phyloP scores from a whole-genome alignment of 2,888 invertebrate species.

The Syrphus vitripennis region DNA sequence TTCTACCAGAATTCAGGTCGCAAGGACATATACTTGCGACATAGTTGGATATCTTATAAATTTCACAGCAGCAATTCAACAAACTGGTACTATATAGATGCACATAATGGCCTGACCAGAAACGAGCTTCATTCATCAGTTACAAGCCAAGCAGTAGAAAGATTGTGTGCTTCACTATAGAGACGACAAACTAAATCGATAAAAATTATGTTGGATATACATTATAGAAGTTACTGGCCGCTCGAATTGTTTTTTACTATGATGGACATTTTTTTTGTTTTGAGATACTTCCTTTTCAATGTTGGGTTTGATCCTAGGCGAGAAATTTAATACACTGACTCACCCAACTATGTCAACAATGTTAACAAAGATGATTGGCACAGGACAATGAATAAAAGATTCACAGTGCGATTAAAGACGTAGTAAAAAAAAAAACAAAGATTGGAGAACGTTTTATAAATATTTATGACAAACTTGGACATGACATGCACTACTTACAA shows the following conservation, averaged over 20 bases:
- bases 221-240: slow-evolving; percentile 4
- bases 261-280: neutral
- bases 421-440: neutral
- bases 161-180: slow-evolving; percentile 6
- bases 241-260: neutral
- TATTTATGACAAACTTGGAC: slow-evolving; percentile 42
- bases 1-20: neutral
- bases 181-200: slow-evolving; percentile 25
- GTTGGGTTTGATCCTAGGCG: slow-evolving; percentile 2
- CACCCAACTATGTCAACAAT: slow-evolving; percentile 21
- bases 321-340: slow-evolving; percentile 43
- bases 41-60: neutral
- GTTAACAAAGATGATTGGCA: slow-evolving; percentile 19
- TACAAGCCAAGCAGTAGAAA: slow-evolving; percentile 19
- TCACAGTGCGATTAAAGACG: neutral
- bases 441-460: slow-evolving; percentile 17
- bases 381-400: slow-evolving; percentile 52
- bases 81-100: slow-evolving; percentile 41
- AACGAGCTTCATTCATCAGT: slow-evolving; percentile 66
- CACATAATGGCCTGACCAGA: slow-evolving; percentile 26
- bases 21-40: neutral
- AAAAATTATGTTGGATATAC: slow-evolving; percentile 18
- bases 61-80: slow-evolving; percentile 10
- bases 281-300: slow-evolving; percentile 43
- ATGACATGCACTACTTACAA: slow-evolving; percentile 46